Conservation (phyloP, 2,113 vertebrate species). For the Anas platyrhynchos region DNA sequence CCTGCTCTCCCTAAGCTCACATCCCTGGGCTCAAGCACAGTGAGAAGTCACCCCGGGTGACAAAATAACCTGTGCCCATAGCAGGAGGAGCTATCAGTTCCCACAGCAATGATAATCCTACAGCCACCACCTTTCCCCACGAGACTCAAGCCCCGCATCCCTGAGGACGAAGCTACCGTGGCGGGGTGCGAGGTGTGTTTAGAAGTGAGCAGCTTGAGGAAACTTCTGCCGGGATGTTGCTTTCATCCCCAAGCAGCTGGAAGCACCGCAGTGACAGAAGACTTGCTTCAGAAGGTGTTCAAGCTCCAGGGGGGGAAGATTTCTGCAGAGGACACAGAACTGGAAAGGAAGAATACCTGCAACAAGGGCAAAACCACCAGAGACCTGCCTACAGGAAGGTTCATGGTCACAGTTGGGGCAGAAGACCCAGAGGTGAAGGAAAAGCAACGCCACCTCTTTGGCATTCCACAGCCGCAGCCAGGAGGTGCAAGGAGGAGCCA, state of each 20-base stretch:
- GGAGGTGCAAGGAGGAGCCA: background rate
- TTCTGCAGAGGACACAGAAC: background rate
- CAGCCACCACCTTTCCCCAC: background rate
- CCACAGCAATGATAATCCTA: background rate
- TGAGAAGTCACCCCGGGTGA: no score
- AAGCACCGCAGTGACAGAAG: background rate
- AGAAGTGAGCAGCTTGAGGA: background rate
- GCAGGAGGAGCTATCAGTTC: background rate
- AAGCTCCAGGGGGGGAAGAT: background rate
- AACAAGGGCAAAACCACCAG: background rate
- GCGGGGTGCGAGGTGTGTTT: fast-evolving
- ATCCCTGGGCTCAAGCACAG: no score
- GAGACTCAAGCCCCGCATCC: fast-evolving
- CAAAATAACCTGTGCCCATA: fast-evolving
- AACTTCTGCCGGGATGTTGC: background rate
- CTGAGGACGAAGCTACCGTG: background rate
- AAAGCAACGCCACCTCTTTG: background rate
- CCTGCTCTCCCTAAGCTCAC: no score
- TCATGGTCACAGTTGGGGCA: background rate
- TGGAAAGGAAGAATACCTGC: background rate
- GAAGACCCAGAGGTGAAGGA: background rate
- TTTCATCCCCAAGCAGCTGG: background rate
- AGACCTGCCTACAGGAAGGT: background rate
- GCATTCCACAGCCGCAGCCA: background rate
- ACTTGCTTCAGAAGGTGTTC: background rate